These are phyloP conservation scores for Indicator maculatus DNA, from an alignment of 2,113 vertebrate species.

Conservation along the genomic window DNA sequence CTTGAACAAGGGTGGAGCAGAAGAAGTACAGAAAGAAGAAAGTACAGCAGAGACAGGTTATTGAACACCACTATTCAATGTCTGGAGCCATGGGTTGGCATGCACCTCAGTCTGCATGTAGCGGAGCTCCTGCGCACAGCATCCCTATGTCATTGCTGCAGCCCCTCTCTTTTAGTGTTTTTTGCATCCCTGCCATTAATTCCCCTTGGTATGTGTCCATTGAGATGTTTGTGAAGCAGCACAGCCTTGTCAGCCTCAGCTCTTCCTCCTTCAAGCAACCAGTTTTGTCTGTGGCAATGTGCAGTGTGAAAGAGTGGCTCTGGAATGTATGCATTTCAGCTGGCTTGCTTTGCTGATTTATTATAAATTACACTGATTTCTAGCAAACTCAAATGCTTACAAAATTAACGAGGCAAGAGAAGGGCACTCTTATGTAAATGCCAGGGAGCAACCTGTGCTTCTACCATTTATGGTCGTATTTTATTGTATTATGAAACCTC, in stretches of 20 bases:
- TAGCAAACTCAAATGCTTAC: not conserved
- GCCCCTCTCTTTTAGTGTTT: not conserved
- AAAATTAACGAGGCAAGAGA: slow-evolving; percentile 17
- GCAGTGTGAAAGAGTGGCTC: not conserved
- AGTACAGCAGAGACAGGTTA: not conserved
- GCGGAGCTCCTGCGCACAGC: not conserved
- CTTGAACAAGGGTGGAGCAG: fast-evolving
- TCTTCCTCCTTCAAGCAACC: not conserved
- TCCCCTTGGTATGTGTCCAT: fast-evolving
- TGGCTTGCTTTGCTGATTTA: not conserved
- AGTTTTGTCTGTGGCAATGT: not conserved
- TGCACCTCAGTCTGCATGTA: fast-evolving
- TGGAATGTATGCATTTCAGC: not conserved
- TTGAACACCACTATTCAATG: fast-evolving
- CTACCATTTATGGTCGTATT: not conserved
- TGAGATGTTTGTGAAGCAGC: not conserved
- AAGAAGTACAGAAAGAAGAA: not conserved
- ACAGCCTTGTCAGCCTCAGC: not conserved
- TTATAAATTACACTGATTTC: slow-evolving; percentile 6
- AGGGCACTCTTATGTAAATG: not conserved
- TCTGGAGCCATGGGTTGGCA: fast-evolving
- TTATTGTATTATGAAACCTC: not conserved
- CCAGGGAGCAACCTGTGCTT: not conserved
- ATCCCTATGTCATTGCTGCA: not conserved
- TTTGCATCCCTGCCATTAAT: not conserved